Percentiles rank a stretch among this genome's conserved stretches.
phyloP scores from a whole-genome alignment of 2,113 vertebrate species.

The Microtus richardsoni region DNA sequence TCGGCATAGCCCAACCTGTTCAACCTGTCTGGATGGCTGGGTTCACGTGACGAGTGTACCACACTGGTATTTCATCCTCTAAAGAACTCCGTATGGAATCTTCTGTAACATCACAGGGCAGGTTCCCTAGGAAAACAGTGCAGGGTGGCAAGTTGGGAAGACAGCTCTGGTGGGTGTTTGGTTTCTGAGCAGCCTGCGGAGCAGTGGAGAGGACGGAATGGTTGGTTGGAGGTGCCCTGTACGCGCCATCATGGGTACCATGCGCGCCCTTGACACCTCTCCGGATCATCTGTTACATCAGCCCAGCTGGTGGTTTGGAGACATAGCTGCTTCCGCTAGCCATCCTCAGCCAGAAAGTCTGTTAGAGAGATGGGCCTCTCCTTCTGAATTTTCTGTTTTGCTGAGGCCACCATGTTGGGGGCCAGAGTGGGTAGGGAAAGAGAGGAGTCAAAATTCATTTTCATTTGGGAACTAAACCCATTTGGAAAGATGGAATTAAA shows the following conservation, averaged over 20 bases:
- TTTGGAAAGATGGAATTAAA: conserved; percentile 71
- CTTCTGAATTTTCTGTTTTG: conserved; percentile 98
- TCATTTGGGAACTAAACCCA: conserved; percentile 52
- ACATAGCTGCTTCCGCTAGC: conserved; percentile 88
- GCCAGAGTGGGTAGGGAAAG: background rate
- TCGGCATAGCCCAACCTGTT: conserved; percentile 98
- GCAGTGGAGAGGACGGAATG: conserved; percentile 95
- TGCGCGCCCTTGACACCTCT: conserved; percentile 92
- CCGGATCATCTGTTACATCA: conserved; percentile 95
- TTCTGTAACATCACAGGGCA: conserved; percentile 95
- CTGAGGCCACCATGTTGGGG: conserved; percentile 68
- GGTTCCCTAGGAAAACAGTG: conserved; percentile 95
- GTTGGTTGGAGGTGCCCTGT: conserved; percentile 92
- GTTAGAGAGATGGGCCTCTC: conserved; percentile 94
- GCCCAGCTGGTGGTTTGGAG: conserved; percentile 95
- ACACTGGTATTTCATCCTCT: conserved; percentile 95
- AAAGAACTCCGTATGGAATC: conserved; percentile 97
- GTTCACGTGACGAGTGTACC: conserved; percentile 94
- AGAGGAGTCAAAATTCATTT: background rate
- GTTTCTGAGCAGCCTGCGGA: conserved; percentile 94
- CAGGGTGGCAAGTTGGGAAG: conserved; percentile 94
- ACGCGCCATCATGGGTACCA: conserved; percentile 91
- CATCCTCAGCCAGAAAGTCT: conserved; percentile 95
- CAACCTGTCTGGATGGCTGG: conserved; percentile 95
- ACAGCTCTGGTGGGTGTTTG: conserved; percentile 91